These are phyloP conservation scores for Nibea coibor DNA, from an alignment of 2,113 vertebrate genomes.

Conservation along the genomic window DNA sequence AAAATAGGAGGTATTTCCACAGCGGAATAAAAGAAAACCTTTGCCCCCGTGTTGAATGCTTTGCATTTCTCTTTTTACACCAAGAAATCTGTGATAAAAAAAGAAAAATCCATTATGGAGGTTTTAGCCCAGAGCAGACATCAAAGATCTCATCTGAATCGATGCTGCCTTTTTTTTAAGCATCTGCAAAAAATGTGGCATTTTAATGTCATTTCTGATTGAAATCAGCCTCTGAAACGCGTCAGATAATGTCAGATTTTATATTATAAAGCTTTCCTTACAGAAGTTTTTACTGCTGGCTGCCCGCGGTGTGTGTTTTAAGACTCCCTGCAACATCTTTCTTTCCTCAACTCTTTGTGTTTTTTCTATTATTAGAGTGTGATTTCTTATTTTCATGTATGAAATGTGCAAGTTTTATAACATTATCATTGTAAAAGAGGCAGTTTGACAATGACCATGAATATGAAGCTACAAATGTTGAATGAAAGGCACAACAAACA, in stretches of 20 bases:
- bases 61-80: neutral
- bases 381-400: too few species aligned
- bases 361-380: too few species aligned
- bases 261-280: neutral
- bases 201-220: slow-evolving; percentile 19
- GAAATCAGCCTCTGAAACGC: neutral
- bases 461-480: too few species aligned
- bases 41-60: neutral
- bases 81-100: slow-evolving; percentile 9
- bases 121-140: slow-evolving; percentile 13
- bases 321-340: too few species aligned
- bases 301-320: neutral
- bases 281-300: neutral
- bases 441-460: too few species aligned
- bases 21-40: neutral
- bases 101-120: slow-evolving; percentile 34
- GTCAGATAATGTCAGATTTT: too few species aligned
- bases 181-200: neutral
- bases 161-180: neutral
- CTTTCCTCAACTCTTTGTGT: too few species aligned
- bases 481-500: too few species aligned
- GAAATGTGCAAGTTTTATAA: too few species aligned
- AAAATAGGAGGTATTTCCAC: neutral
- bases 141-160: slow-evolving; percentile 31
- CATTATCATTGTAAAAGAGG: too few species aligned